A percentile compares a stretch with the other conserved stretches of the same genome.
Conservation (phyloP, 1,140 invertebrate genomes). For the Microplitis mediator region DNA sequence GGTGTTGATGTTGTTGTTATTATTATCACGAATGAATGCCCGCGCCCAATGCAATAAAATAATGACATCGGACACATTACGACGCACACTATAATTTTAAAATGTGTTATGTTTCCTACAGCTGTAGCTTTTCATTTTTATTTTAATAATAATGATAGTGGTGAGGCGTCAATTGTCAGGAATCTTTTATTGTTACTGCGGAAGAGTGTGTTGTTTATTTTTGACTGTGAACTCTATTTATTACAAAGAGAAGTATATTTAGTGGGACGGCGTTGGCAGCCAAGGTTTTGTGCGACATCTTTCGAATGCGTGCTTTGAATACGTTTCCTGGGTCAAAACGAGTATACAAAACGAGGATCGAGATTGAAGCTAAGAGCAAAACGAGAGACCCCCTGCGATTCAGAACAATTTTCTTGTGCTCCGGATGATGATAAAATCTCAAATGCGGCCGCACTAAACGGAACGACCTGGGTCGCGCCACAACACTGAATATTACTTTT, state of each 20-base stretch:
- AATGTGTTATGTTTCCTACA: neutral
- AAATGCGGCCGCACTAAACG: constrained; percentile 17
- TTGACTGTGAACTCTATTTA: too few relatives aligned
- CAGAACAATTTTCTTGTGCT: constrained; percentile 32
- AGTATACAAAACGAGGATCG: neutral
- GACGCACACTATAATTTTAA: neutral
- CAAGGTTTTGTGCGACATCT: neutral
- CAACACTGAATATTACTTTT: constrained; percentile 37
- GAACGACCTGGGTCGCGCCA: neutral
- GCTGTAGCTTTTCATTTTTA: neutral
- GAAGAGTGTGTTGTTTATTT: too few relatives aligned
- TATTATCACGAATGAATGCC: neutral
- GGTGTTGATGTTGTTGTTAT: neutral
- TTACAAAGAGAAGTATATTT: too few relatives aligned
- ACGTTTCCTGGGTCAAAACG: constrained; percentile 5
- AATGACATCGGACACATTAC: too few relatives aligned
- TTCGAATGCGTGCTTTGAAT: neutral
- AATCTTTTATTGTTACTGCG: too few relatives aligned
- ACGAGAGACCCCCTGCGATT: constrained; percentile 6
- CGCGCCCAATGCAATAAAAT: neutral
- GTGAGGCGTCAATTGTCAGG: too few relatives aligned
- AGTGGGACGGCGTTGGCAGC: too few relatives aligned
- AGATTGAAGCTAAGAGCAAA: neutral
- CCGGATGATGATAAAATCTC: constrained; percentile 34
- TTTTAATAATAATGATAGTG: too few relatives aligned